Evolutionary conservation across 2,888 invertebrate genomes (phyloP).

Genomic region (Drosophila putrida): DNA sequence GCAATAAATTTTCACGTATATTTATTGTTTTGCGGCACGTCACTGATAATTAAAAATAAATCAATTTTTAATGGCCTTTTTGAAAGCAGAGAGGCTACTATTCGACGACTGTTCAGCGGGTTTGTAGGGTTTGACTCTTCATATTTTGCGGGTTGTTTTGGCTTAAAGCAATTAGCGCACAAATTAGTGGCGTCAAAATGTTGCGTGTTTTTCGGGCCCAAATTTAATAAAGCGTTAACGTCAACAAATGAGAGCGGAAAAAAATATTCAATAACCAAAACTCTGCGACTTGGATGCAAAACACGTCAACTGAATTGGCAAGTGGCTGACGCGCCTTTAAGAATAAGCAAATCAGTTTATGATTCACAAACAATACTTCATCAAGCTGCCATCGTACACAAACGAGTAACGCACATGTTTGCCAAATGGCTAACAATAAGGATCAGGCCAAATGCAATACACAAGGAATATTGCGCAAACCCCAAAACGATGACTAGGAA

Average conservation of each 20-base stretch:
- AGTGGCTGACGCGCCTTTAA: slow-evolving; percentile 59
- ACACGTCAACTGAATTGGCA: slow-evolving; percentile 64
- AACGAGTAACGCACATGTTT: slow-evolving; percentile 51
- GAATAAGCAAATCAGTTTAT: slow-evolving; percentile 74
- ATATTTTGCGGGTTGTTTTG: slow-evolving; percentile 28
- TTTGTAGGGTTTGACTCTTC: slow-evolving; percentile 16
- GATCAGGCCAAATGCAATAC: slow-evolving; percentile 56
- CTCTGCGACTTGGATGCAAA: slow-evolving; percentile 53
- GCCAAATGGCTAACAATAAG: slow-evolving; percentile 64
- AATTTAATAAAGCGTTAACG: slow-evolving; percentile 58
- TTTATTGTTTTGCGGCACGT: slow-evolving; percentile 83
- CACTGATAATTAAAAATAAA: slow-evolving; percentile 84
- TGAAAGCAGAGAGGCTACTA: slow-evolving; percentile 27
- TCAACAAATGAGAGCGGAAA: slow-evolving; percentile 1
- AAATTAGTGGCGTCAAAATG: slow-evolving; percentile 64
- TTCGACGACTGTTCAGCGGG: slow-evolving; percentile 19
- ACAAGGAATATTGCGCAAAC: slow-evolving; percentile 44
- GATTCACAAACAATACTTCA: slow-evolving; percentile 79
- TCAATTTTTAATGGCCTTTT: slow-evolving; percentile 76
- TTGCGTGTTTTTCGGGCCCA: slow-evolving; percentile 54
- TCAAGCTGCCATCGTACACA: slow-evolving; percentile 61
- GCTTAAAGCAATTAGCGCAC: slow-evolving; percentile 69
- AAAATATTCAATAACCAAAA: slow-evolving; percentile 52
- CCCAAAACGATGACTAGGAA: slow-evolving; percentile 12
- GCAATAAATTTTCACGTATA: slow-evolving; percentile 80